phyloP scores from a whole-genome alignment of 2,113 vertebrate species.

The Opisthocomus hoazin region DNA sequence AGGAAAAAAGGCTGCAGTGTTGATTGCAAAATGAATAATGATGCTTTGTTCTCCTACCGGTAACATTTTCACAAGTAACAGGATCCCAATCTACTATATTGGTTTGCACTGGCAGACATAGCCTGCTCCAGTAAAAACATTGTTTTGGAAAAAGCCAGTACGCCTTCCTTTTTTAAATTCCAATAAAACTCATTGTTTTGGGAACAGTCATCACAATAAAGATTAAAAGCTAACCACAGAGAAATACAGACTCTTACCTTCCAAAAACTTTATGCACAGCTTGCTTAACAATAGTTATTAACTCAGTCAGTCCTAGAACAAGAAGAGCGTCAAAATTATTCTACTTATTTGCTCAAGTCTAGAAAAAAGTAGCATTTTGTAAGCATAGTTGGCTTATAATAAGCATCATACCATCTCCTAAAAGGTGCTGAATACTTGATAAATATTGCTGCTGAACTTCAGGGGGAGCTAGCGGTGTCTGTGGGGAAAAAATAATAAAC shows the following conservation, averaged over 20 bases:
- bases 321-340: constrained; percentile 10
- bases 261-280: constrained; percentile 87
- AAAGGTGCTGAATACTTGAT: constrained; percentile 95
- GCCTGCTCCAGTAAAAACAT: neutral
- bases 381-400: neutral
- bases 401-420: constrained; percentile 87
- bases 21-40: neutral
- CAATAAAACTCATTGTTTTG: neutral
- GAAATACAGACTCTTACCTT: constrained; percentile 71
- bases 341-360: neutral
- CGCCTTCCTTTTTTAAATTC: neutral
- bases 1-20: neutral
- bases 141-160: neutral
- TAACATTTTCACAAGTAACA: neutral
- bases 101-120: neutral
- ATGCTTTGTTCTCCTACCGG: neutral
- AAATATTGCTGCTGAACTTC: constrained; percentile 98
- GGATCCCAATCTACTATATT: neutral
- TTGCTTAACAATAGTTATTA: constrained; percentile 91
- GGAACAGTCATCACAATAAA: neutral
- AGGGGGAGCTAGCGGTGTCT: constrained; percentile 86
- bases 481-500: neutral
- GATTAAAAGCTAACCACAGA: neutral
- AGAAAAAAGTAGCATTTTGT: neutral
- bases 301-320: constrained; percentile 81